Evolutionary conservation across 1,140 invertebrate species (phyloP), one percentile per base, ranked within the genome.

Genomic region (Thaumetopoea pityocampa): DNA sequence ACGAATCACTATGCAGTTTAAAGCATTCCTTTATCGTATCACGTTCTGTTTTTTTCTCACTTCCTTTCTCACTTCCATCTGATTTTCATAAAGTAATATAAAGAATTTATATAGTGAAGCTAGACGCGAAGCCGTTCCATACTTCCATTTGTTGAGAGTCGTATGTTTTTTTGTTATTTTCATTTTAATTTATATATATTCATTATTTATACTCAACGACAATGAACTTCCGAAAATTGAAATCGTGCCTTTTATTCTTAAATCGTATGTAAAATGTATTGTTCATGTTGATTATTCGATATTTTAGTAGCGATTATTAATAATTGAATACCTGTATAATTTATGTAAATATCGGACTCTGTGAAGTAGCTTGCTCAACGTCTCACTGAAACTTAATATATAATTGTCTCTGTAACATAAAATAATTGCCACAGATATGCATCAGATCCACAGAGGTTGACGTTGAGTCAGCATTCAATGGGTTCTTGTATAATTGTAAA

Each of bases 201-300:
- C 15, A 29, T 29, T 14, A 5, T 41, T 41, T 23, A 28, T 41
- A 7, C 22, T 41, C 32, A 29, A 16, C 23, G 28, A 41, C 15
- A 30, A 29, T 23, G 15, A 20, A 18, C 15, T 32, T 16, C 19
- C 26, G n/a, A 24, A 29, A 22, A 34, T 28, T 51, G 37, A 41
- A 54, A 49, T 46, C 36, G 51, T 55, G 59, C 59, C 54, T 63
- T 63, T 49, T 52, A 51, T 54, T 46, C 41, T 50, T 47, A 23
- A 40, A 19, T 10, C 15, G 35, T 15, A 32, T 56, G 37, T 51
- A 51, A 50, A 51, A 43, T 45, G 45, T 54, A 41, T 40, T 36
- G 19, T 45, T 36, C 33, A 30, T 28, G 36, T 40, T 40, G 22
- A 10, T 17, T 23, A 20, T 35, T 29, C 36, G 11, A 27, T 20